Evolutionary conservation across 2,797 vertebrate species (phyloP), one percentile per base, ranked within the genome.

Genomic region (Artibeus jamaicensis): DNA sequence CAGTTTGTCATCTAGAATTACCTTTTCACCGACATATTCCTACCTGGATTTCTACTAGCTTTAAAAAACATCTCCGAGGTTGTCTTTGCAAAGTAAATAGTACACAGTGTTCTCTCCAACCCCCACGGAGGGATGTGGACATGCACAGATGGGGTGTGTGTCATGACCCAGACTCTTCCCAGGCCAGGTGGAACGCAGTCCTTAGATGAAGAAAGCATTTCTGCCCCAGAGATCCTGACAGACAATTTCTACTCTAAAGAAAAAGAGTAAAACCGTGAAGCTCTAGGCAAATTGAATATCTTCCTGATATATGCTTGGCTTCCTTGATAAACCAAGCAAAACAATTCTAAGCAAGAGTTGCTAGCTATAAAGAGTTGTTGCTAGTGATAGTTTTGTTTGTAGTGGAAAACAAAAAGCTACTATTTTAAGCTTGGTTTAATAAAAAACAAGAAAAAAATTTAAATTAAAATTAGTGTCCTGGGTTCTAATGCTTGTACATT

Each of bases 61-160:
- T 81, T 78, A 50, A 12, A 67, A 89, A 82, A 92, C 91, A 89
- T n/a, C 37, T 82, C 22, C 29, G 46, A n/a, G 46, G 24, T 74
- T 24, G 6, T 89, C 59, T 92, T 93, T 76, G 46, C 34, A 89
- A 96, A 79, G 21, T 77, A 78, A 94, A 79, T 65, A 88, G 71
- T 59, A 68, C 12, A 50, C 74, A 79, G 81, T 70, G 10, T 67
- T 48, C 32, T 46, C 14, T 19, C 37, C 78, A 65, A 6, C 9
- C 68, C 34, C 24, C 21, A 26, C 29, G 14, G 73, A 77, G 87
- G 91, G 39, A 42, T 39, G 24, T 87, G 55, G n/a, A 77, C 48
- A 86, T 50, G 2, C 19, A 74, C 11, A 42, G 19, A 62, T 34
- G 37, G 53, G 29, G 9, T 53, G 4, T 50, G 14, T 87, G 42